Base-by-base conservation (phyloP, 1,140 invertebrate species). In the Ostrea denselamellosa region DNA sequence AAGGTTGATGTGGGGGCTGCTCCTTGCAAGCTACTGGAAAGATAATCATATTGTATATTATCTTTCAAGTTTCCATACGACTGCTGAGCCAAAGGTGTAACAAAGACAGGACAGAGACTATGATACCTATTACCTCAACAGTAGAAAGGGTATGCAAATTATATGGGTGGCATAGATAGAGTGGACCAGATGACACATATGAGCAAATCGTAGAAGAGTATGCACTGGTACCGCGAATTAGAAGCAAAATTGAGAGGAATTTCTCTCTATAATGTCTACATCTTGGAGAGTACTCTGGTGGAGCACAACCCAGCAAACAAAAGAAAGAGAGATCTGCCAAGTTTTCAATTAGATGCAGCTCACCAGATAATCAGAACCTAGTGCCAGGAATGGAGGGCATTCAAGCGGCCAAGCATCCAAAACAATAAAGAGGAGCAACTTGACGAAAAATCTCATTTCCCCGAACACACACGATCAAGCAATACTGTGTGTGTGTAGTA, bases 91-190 rank as follows among this genome's bases (percentile, higher is more conserved):
- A 53, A 87, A 85, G 88, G 88, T 87, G 83, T 28, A 88, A 90
- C 53, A 90, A 89, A 65, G 90, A 89, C 85, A 88, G 88, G 17
- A 86, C 86, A 8, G 22, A 54, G 14, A 58, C 19, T 0, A 9
- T 56, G 14, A 8, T 90, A 17, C 62, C 56, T 17, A 44, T 28
- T 25, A 58, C 88, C 17, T 62, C 84, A 68, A n/a, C 62, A 34
- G 56, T 77, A 54, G n/a, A 52, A 5, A 9, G 85, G 44, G 68
- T 90, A 89, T 81, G 58, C 44, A n/a, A 58, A 62, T 25, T 89
- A 87, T 82, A 90, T 90, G 90, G 85, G 86, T 19, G 90, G 88
- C 2, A 71, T 87, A 71, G 90, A 89, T 65, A 77, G 44, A 28
- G 0, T 86, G 10, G 90, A 90, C 62, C 88, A 88, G 25, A 87